phyloP scores from a whole-genome alignment of 2,113 vertebrate genomes.

The Gopherus flavomarginatus region DNA sequence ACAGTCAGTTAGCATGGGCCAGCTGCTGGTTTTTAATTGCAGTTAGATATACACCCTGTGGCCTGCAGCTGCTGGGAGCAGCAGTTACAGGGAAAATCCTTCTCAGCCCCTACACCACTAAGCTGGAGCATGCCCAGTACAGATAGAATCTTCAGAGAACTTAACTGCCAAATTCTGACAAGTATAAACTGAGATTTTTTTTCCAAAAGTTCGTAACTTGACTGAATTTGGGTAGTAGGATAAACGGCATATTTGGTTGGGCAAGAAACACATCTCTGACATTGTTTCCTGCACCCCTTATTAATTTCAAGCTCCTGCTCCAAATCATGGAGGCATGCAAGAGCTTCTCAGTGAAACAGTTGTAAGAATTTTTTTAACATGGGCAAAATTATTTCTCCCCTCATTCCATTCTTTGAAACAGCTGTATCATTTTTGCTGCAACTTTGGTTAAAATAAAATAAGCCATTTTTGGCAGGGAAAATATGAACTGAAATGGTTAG shows the following conservation, averaged over 20 bases:
- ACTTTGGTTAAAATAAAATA: not conserved
- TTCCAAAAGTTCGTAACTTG: not conserved
- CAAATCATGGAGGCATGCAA: not conserved
- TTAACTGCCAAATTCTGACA: not conserved
- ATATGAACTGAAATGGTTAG: not conserved
- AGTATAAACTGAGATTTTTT: not conserved
- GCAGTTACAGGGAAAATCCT: not conserved
- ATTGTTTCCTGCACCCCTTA: not conserved
- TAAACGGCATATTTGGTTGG: not conserved
- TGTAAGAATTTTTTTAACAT: not conserved
- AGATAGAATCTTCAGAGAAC: not conserved
- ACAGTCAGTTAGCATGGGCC: too few species aligned
- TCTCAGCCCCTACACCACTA: not conserved
- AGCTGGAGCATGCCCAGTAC: not conserved
- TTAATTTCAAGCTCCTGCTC: not conserved
- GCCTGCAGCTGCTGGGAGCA: not conserved
- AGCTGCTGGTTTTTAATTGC: too few species aligned
- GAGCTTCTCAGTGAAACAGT: not conserved
- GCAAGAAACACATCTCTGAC: not conserved
- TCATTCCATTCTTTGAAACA: not conserved
- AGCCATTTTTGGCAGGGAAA: not conserved
- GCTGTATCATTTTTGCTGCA: not conserved
- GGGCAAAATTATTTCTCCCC: not conserved
- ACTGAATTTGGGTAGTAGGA: not conserved
- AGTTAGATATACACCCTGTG: not conserved